Conservation (phyloP, 2,888 invertebrate species). For the Marasmarcha lunaedactyla region DNA sequence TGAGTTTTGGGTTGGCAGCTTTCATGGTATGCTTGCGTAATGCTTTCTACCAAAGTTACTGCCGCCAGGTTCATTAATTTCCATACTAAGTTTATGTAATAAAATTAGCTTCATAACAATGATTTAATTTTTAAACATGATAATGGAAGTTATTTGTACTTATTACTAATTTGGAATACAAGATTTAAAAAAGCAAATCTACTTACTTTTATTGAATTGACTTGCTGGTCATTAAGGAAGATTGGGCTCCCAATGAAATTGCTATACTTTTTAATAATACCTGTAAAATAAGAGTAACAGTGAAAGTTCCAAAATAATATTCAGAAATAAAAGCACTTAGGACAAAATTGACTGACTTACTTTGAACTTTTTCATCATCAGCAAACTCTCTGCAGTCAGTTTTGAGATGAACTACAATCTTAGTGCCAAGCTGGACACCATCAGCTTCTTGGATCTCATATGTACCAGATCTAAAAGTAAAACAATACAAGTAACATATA, state of each 20-base stretch:
- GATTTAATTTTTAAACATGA: too few species aligned
- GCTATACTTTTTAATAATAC: slow-evolving; percentile 94
- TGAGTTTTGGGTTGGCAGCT: too few species aligned
- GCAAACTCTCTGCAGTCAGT: slow-evolving; percentile 89
- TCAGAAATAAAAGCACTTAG: neutral
- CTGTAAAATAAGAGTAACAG: slow-evolving; percentile 46
- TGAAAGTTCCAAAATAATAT: neutral
- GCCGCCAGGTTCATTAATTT: too few species aligned
- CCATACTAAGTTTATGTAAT: too few species aligned
- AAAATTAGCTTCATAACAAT: too few species aligned
- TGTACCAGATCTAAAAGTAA: slow-evolving; percentile 80
- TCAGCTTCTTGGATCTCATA: slow-evolving; percentile 92
- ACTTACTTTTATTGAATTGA: slow-evolving; percentile 85
- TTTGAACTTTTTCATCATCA: slow-evolving; percentile 85
- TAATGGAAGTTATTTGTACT: too few species aligned
- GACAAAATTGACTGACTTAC: slow-evolving; percentile 36
- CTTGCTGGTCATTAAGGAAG: slow-evolving; percentile 87
- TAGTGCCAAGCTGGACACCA: slow-evolving; percentile 89
- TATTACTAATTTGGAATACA: too few species aligned
- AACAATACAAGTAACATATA: too few species aligned
- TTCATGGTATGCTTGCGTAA: too few species aligned
- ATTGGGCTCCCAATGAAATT: slow-evolving; percentile 97
- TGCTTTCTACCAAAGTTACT: too few species aligned
- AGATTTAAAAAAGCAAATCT: too few species aligned
- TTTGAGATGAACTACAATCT: slow-evolving; percentile 91